Base-by-base conservation (phyloP, 2,113 vertebrate species). In the Osmerus eperlanus region DNA sequence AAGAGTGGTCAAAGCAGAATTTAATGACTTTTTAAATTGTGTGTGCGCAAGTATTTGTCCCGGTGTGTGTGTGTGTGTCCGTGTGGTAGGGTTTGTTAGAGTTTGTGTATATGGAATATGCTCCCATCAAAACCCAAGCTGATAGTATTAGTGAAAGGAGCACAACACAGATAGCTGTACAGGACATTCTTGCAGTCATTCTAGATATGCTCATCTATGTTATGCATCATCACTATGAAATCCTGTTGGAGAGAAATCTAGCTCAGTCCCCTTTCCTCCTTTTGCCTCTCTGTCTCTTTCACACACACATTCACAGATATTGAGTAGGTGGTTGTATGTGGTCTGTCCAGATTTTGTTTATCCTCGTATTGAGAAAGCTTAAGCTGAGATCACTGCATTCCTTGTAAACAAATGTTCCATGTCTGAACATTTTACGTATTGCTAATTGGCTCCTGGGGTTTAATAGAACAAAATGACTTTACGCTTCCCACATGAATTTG, bases 191-290 rank as follows among this genome's bases (percentile, higher is more conserved):
- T 18, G 9, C 15, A 62, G 25, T 62, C 12, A 62, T n/a, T 62
- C 28, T 62, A 62, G 25, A 62, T 47, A 62, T 62, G 25, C 23
- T 28, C 23, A 62, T 15, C 19, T 3, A 28, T 28, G 25, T 14
- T 15, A 62, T 15, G 60, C 25, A 29, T 28, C 15, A 62, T 23
- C 7, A 12, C 19, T 62, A 14, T 16, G 14, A 62, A 60, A 23
- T 19, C 23, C 58, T 60, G 58, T 23, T 60, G 19, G 58, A 60
- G 23, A 23, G 19, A 75, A 71, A 41, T 73, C 41, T 74, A 71
- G 68, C 23, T 55, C 36, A 29, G 3, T 65, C 29, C 36, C 29
- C 41, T 3, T 69, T 14, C 68, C 25, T 15, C 68, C n/a, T 36
- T 3, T 18, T 36, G 16, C 3, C 16, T 65, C 1, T 19, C 1